Evolutionary conservation across 2,797 vertebrate species (phyloP).

Genomic region (Chelon labrosus): DNA sequence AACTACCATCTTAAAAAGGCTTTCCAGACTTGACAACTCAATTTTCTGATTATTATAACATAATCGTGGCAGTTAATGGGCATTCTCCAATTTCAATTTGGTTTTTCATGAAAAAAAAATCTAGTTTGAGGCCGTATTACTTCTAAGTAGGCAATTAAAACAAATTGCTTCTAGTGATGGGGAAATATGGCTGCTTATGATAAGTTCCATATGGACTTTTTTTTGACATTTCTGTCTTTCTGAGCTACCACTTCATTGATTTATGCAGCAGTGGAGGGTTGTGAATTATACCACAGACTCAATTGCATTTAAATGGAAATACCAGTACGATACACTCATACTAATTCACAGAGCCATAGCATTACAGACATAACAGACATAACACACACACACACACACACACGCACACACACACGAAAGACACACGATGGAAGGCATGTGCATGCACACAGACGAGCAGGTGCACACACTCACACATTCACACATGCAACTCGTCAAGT

Average conservation of each 20-base stretch:
- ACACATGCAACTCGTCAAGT: constrained; percentile 28
- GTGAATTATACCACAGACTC: constrained; percentile 48
- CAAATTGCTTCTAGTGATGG: constrained; percentile 75
- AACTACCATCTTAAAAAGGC: constrained; percentile 49
- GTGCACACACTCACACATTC: constrained; percentile 20
- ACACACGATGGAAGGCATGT: neutral
- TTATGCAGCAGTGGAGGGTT: constrained; percentile 31
- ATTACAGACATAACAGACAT: no score
- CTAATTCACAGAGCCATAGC: constrained; percentile 4
- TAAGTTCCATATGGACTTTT: constrained; percentile 78
- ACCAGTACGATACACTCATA: constrained; percentile 24
- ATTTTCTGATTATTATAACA: constrained; percentile 77
- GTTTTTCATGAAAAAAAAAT: constrained; percentile 52
- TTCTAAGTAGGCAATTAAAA: constrained; percentile 81
- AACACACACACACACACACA: neutral
- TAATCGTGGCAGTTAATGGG: constrained; percentile 69
- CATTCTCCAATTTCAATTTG: constrained; percentile 76
- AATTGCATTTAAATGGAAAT: constrained; percentile 50
- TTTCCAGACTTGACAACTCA: constrained; percentile 62
- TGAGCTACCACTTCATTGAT: constrained; percentile 53
- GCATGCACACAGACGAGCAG: constrained; percentile 1
- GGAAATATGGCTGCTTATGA: constrained; percentile 69
- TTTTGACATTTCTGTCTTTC: constrained; percentile 44
- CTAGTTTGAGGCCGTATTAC: constrained; percentile 74
- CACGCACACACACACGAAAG: neutral